Conservation (phyloP, 1,140 invertebrate species). For the Tetramorium simillimum region DNA sequence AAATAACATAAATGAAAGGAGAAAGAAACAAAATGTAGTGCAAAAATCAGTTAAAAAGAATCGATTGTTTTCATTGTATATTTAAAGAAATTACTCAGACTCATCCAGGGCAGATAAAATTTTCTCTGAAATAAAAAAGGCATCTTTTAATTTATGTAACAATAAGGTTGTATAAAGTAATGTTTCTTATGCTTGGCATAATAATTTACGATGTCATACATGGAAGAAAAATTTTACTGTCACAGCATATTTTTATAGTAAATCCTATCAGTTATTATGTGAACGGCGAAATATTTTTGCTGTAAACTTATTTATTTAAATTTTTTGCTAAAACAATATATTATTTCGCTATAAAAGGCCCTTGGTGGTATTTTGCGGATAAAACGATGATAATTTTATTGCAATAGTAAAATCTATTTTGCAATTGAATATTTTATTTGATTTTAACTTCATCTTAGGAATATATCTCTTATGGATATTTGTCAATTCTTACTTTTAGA, state of each 20-base stretch:
- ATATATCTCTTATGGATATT: no score
- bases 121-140: slow-evolving; percentile 41
- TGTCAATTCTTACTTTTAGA: no score
- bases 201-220: neutral
- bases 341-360: neutral
- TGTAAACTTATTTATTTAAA: neutral
- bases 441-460: neutral
- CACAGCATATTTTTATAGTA: neutral
- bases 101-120: slow-evolving; percentile 44
- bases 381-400: neutral
- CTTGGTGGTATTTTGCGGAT: neutral
- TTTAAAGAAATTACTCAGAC: slow-evolving; percentile 5
- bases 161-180: neutral
- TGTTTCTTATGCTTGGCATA: neutral
- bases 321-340: neutral
- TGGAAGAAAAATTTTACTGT: neutral
- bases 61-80: neutral
- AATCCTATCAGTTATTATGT: neutral
- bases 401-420: neutral
- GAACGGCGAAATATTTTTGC: neutral
- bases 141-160: neutral
- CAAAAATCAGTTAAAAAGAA: neutral
- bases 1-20: neutral
- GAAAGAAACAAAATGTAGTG: neutral
- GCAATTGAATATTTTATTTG: no score